Evolutionary conservation across 2,797 vertebrate species (phyloP), one percentile per base, ranked within the genome.

Genomic region (Adrianichthys oophorus): DNA sequence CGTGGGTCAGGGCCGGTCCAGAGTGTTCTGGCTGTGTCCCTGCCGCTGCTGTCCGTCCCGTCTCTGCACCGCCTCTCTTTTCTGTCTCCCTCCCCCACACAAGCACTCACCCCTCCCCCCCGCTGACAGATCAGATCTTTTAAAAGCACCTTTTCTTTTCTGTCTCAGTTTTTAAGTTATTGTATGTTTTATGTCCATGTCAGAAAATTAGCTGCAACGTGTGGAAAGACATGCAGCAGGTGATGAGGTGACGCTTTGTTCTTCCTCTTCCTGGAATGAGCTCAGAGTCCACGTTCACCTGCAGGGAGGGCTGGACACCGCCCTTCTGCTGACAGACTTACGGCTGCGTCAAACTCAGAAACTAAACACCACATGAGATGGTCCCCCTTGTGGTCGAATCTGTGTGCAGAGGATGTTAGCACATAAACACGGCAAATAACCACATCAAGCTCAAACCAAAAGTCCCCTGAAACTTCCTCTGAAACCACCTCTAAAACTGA

Each of bases 191-290:
- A 8, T 32, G 32, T 32, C 32, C 12, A 32, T 32, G 2, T 12
- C 10, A 32, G 8, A 32, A 32, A 32, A 32, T 32, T 1, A 32
- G 8, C 32, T 32, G 10, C 10, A 32, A 32, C 10, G 29, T 32
- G 8, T 32, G 32, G 1, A 12, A 32, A 12, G 32, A 32, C 32
- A 32, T 12, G 18, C 50, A 54, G 79, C 79, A 78, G 85, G 68
- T 62, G 80, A 75, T 76, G 86, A 91, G 84, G 82, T 87, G 83
- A 86, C 26, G 7, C 83, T 57, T 32, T 80, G 65, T 21, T 62
- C 59, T 85, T 88, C 74, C 83, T 76, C 83, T 91, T 87, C 86
- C 82, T 86, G 77, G 58, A 84, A 89, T 91, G 88, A 92, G 86
- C 85, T 92, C 88, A 91, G 87, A 71, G 68, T 87, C 72, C 80